A percentile compares a stretch with the other conserved stretches of the same genome.
Evolutionary conservation across 2,888 invertebrate species (phyloP).

Genomic region (Epistrophe grossulariae): DNA sequence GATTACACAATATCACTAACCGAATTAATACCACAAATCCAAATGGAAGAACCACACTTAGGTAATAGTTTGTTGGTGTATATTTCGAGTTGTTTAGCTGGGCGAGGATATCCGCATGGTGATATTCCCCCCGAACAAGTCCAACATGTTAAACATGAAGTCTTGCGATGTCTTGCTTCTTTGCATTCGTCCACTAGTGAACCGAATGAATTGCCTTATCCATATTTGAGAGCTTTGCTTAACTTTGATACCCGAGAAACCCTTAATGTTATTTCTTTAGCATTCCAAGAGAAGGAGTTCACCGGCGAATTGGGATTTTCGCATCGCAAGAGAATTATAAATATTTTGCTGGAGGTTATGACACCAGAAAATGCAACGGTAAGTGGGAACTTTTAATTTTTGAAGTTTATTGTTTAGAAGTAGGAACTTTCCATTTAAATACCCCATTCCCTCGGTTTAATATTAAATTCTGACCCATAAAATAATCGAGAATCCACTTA

Average conservation of each 20-base stretch:
- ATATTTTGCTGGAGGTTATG: conserved; percentile 91
- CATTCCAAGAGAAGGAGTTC: conserved; percentile 93
- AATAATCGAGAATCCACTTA: too few relatives aligned
- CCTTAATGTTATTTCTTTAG: conserved; percentile 92
- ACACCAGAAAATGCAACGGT: conserved; percentile 88
- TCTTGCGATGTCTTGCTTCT: conserved; percentile 88
- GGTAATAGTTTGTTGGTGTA: conserved; percentile 94
- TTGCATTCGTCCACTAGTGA: conserved; percentile 87
- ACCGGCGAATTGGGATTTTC: conserved; percentile 88
- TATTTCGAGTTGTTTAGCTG: conserved; percentile 94
- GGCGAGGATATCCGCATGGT: conserved; percentile 92
- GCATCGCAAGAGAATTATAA: conserved; percentile 90
- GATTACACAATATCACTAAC: conserved; percentile 91
- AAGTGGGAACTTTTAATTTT: conserved; percentile 79
- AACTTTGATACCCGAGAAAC: conserved; percentile 94
- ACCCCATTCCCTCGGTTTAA: too few relatives aligned
- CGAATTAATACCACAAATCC: conserved; percentile 86
- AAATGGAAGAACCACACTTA: conserved; percentile 85
- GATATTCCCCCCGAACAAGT: conserved; percentile 87
- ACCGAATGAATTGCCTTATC: conserved; percentile 88
- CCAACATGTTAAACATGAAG: conserved; percentile 89
- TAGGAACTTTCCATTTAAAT: too few relatives aligned
- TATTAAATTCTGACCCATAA: too few relatives aligned
- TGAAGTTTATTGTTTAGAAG: too few relatives aligned
- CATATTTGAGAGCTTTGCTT: conserved; percentile 89